A percentile compares a stretch with the other conserved stretches of the same genome.
Conservation (phyloP, 23 tunicate species). For the Clavelina lepadiformis region DNA sequence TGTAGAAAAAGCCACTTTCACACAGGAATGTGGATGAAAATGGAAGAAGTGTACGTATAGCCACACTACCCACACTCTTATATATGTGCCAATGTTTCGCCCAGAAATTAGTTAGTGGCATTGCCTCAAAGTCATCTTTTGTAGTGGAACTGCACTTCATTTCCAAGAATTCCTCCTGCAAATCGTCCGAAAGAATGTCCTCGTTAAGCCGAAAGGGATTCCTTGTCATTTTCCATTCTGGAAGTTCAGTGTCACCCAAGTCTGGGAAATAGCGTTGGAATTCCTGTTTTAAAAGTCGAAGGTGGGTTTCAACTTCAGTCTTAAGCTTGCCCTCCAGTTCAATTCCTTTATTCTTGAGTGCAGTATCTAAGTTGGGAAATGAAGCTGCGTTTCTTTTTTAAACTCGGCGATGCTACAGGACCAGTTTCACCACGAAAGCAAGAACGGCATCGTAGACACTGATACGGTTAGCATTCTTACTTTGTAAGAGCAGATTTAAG, state of each 20-base stretch:
- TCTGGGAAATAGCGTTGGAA: slow-evolving; percentile 27
- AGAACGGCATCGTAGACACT: slow-evolving; percentile 26
- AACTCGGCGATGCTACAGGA: slow-evolving; percentile 46
- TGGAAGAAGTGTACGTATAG: slow-evolving; percentile 39
- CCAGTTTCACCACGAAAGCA: slow-evolving; percentile 42
- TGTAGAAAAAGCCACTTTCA: slow-evolving; percentile 32
- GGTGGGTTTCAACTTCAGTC: slow-evolving; percentile 17
- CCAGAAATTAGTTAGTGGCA: slow-evolving; percentile 33
- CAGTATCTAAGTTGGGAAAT: slow-evolving; percentile 31
- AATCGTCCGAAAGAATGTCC: slow-evolving; percentile 31
- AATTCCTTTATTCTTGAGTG: slow-evolving; percentile 8
- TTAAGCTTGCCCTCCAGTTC: slow-evolving; percentile 27
- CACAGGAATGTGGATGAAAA: slow-evolving; percentile 36
- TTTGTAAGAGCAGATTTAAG: slow-evolving; percentile 32
- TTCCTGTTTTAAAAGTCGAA: slow-evolving; percentile 28
- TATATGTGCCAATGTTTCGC: slow-evolving; percentile 8
- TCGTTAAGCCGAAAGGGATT: slow-evolving; percentile 36
- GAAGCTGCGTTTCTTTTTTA: slow-evolving; percentile 25
- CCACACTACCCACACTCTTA: background rate
- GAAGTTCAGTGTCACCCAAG: slow-evolving; percentile 32
- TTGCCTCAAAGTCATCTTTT: slow-evolving; percentile 21
- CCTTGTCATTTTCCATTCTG: slow-evolving; percentile 46
- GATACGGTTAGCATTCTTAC: slow-evolving; percentile 40
- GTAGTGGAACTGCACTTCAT: slow-evolving; percentile 30
- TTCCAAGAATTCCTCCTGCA: slow-evolving; percentile 26